Evolutionary conservation across 2,797 vertebrate species (phyloP).

Genomic region (Salmo trutta): DNA sequence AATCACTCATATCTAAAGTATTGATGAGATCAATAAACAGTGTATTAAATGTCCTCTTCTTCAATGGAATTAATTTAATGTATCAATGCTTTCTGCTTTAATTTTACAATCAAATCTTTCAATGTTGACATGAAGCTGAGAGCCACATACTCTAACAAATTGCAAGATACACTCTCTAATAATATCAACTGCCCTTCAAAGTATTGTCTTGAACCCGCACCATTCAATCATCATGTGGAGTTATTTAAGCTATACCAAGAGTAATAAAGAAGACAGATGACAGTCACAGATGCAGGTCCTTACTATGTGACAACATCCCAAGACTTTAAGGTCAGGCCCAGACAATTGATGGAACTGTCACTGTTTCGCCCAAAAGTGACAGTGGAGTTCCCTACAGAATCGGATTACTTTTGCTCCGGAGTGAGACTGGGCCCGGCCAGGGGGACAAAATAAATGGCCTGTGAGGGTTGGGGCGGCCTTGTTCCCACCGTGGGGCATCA

Average conservation of each 20-base stretch:
- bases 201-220: constrained; percentile 69
- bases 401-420: constrained; percentile 42
- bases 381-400: constrained; percentile 58
- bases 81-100: not conserved
- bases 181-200: constrained; percentile 74
- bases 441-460: constrained; percentile 43
- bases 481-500: constrained; percentile 52
- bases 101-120: not conserved
- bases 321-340: constrained; percentile 73
- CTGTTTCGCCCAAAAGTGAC: constrained; percentile 46
- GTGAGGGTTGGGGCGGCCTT: constrained; percentile 58
- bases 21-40: not conserved
- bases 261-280: constrained; percentile 80
- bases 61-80: not conserved
- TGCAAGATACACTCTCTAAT: constrained; percentile 58
- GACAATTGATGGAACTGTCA: constrained; percentile 76
- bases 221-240: constrained; percentile 66
- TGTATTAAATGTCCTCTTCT: not conserved
- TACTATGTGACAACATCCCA: constrained; percentile 62
- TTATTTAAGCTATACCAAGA: constrained; percentile 75
- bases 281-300: constrained; percentile 50
- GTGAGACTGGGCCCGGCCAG: constrained; percentile 47
- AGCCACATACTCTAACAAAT: constrained; percentile 28
- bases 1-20: not conserved
- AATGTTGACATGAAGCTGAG: not conserved